Evolutionary conservation across 2,888 invertebrate species (phyloP).

Genomic region (Ophion costatus): DNA sequence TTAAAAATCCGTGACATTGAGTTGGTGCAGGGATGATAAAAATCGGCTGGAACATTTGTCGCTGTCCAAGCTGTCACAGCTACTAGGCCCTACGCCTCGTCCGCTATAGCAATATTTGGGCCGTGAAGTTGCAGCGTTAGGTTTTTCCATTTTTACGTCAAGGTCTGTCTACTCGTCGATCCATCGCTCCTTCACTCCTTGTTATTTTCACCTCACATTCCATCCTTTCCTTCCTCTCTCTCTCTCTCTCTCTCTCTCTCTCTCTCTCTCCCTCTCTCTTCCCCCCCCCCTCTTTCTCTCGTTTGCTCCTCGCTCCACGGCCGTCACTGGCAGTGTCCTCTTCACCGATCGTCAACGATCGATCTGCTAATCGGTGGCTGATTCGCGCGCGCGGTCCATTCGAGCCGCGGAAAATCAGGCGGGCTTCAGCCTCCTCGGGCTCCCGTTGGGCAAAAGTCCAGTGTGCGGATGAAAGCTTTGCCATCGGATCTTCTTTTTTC

Average conservation of each 20-base stretch:
- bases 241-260: slow-evolving; percentile 25
- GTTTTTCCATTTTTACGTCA: neutral
- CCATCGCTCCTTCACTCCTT: slow-evolving; percentile 36
- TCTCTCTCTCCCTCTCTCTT: slow-evolving; percentile 25
- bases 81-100: neutral
- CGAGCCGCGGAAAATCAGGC: slow-evolving; percentile 13
- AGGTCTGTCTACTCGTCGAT: slow-evolving; percentile 32
- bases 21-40: neutral
- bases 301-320: slow-evolving; percentile 18
- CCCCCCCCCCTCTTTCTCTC: slow-evolving; percentile 30
- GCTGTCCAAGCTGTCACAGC: neutral
- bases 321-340: slow-evolving; percentile 37
- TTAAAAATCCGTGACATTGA: neutral
- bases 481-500: slow-evolving; percentile 53
- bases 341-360: slow-evolving; percentile 69
- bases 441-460: slow-evolving; percentile 28
- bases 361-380: slow-evolving; percentile 66
- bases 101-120: neutral
- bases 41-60: neutral
- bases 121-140: neutral
- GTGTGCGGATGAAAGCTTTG: slow-evolving; percentile 43
- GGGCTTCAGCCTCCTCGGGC: neutral
- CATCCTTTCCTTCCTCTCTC: slow-evolving; percentile 13
- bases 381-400: slow-evolving; percentile 37
- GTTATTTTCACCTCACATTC: slow-evolving; percentile 3